These are phyloP conservation scores for Rugalucina vietnamica DNA, from an alignment of 2,888 invertebrate genomes.

Conservation along the genomic window DNA sequence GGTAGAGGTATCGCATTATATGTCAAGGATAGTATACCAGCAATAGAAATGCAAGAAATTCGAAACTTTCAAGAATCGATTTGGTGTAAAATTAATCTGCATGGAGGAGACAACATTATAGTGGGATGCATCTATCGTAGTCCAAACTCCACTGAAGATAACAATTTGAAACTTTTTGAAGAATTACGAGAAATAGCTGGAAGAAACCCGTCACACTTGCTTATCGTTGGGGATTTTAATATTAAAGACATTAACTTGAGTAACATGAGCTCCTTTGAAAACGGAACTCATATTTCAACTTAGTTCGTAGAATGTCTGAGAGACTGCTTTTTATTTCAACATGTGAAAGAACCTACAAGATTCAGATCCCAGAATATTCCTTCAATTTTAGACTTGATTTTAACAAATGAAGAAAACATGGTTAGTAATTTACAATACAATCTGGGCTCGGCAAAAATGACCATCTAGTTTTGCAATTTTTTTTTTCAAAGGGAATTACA, in stretches of 20 bases:
- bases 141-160: not conserved
- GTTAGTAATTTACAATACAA: not conserved
- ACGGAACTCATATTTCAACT: not conserved
- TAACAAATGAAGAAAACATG: slow-evolving; percentile 17
- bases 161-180: not conserved
- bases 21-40: not conserved
- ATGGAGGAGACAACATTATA: not conserved
- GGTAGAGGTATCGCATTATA: not conserved
- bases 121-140: slow-evolving; percentile 1
- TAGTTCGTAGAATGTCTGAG: not conserved
- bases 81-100: not conserved
- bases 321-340: slow-evolving; percentile 8
- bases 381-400: not conserved
- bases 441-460: too few relatives aligned
- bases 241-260: not conserved
- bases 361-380: not conserved
- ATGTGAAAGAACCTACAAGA: slow-evolving; percentile 3
- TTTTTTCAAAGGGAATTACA: too few relatives aligned
- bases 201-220: not conserved
- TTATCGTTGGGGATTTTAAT: not conserved
- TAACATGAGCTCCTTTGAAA: not conserved
- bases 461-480: too few relatives aligned
- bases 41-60: not conserved
- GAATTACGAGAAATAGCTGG: not conserved
- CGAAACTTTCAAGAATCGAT: not conserved